These are phyloP conservation scores for Callaeas wilsoni DNA, from an alignment of 2,113 vertebrate species.

Conservation along the genomic window DNA sequence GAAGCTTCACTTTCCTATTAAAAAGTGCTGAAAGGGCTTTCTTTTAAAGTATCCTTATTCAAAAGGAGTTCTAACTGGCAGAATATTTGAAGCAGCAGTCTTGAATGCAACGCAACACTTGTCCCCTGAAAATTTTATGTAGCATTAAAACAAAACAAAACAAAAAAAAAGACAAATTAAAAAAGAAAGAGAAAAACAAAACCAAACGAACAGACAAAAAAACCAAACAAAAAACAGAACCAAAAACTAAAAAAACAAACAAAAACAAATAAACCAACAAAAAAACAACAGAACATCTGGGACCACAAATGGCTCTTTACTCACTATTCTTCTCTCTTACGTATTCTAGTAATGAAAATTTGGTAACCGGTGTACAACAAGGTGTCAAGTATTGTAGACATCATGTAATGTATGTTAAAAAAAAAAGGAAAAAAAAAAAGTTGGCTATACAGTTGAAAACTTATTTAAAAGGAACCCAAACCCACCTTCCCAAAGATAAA, in stretches of 20 bases:
- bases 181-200: neutral
- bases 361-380: neutral
- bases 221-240: neutral
- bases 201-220: neutral
- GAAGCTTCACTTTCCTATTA: neutral
- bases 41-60: neutral
- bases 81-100: neutral
- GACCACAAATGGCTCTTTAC: neutral
- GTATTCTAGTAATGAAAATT: neutral
- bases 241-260: neutral
- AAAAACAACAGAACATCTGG: neutral
- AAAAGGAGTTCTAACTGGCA: neutral
- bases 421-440: neutral
- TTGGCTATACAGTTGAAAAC: neutral
- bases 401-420: rapidly evolving
- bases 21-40: neutral
- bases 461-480: neutral
- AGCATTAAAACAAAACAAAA: neutral
- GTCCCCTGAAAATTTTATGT: neutral
- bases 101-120: too few species aligned
- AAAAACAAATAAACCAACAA: neutral
- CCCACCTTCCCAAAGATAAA: neutral
- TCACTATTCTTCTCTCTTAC: neutral
- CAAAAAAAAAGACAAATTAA: neutral
- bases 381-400: neutral